Evolutionary conservation across 2,113 vertebrate species (phyloP).

Genomic region (Colinus virginianus): DNA sequence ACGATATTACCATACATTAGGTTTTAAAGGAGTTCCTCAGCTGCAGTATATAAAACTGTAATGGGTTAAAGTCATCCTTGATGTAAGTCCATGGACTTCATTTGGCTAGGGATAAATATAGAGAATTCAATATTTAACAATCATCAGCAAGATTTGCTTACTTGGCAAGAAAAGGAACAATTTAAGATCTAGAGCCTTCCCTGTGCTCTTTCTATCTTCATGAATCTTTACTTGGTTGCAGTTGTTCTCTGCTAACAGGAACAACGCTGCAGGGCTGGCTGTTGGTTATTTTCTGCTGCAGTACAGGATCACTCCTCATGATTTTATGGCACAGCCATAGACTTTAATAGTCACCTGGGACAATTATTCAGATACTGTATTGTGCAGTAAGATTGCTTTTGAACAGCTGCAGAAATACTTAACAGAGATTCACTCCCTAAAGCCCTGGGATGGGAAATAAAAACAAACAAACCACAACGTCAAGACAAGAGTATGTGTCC

Average conservation of each 20-base stretch:
- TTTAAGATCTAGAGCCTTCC: slow-evolving; percentile 35
- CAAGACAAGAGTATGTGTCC: background rate
- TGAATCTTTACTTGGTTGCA: slow-evolving; percentile 19
- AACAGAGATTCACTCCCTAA: slow-evolving; percentile 25
- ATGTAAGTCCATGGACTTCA: background rate
- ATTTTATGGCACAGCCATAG: slow-evolving; percentile 58
- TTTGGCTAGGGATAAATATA: background rate
- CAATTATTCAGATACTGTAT: slow-evolving; percentile 68
- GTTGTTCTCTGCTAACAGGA: slow-evolving; percentile 19
- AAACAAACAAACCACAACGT: slow-evolving; percentile 39
- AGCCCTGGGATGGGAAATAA: slow-evolving; percentile 8
- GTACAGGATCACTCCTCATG: slow-evolving; percentile 43
- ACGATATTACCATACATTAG: slow-evolving; percentile 25
- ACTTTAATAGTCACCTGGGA: slow-evolving; percentile 64
- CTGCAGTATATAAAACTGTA: background rate
- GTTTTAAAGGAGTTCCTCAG: slow-evolving; percentile 37
- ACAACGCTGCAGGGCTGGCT: slow-evolving; percentile 9
- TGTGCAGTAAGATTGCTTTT: slow-evolving; percentile 42
- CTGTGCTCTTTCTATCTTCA: slow-evolving; percentile 6
- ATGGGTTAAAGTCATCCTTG: slow-evolving; percentile 10
- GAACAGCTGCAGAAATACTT: slow-evolving; percentile 54
- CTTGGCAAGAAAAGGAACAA: slow-evolving; percentile 31
- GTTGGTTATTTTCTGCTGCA: slow-evolving; percentile 61
- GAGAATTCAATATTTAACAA: slow-evolving; percentile 49
- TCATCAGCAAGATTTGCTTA: slow-evolving; percentile 55